Evolutionary conservation across 2,797 vertebrate species (phyloP).

Genomic region (Pseudocheirus occidentalis): DNA sequence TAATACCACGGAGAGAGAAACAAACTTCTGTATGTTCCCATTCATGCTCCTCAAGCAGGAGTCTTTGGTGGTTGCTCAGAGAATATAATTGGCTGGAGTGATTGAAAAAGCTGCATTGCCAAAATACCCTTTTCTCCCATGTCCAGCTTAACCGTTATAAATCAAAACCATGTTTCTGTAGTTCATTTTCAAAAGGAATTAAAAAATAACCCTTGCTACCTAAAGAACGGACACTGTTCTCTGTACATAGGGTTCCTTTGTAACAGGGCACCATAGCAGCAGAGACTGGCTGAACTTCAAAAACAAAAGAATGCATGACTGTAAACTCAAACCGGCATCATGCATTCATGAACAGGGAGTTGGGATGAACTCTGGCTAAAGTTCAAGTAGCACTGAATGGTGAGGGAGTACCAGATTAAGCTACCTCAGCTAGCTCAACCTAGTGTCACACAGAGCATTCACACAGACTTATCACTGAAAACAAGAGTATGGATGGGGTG

Average conservation of each 20-base stretch:
- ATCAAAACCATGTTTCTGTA: conserved; percentile 30
- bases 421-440: conserved; percentile 29
- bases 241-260: background rate
- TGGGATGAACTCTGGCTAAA: conserved; percentile 38
- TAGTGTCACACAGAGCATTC: conserved; percentile 4
- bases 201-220: conserved; percentile 16
- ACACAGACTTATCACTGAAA: background rate
- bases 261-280: background rate
- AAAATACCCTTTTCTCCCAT: conserved; percentile 1
- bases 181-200: conserved; percentile 56
- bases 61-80: conserved; percentile 82
- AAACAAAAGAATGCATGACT: conserved; percentile 25
- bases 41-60: conserved; percentile 55
- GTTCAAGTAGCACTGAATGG: conserved; percentile 37
- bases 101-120: conserved; percentile 15
- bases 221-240: background rate
- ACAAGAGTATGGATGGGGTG: background rate
- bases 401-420: conserved; percentile 20
- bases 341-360: conserved; percentile 5
- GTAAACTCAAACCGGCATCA: conserved; percentile 33
- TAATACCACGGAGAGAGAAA: conserved; percentile 48
- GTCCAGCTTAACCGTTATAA: conserved; percentile 21
- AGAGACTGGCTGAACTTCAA: conserved; percentile 55
- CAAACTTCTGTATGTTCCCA: conserved; percentile 17
- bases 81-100: conserved; percentile 48